Evolutionary conservation across 2,888 invertebrate genomes (phyloP).

Genomic region (Acrocera orbiculus): DNA sequence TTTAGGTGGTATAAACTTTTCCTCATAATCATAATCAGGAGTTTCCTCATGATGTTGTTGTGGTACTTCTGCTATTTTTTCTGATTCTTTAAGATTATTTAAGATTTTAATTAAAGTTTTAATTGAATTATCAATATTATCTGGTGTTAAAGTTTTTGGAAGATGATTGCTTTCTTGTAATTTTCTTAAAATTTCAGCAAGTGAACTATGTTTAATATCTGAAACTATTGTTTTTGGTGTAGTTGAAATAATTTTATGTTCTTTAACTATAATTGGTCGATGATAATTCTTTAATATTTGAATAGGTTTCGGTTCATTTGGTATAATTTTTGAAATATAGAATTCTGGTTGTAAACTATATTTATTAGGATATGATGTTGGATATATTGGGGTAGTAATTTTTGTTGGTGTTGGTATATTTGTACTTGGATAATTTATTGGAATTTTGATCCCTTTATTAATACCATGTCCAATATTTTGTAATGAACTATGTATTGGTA

Average conservation of each 20-base stretch:
- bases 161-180: conserved; percentile 57
- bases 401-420: not conserved
- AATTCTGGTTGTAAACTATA: not conserved
- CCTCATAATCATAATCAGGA: conserved; percentile 19
- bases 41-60: conserved; percentile 25
- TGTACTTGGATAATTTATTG: not conserved
- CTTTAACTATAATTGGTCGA: conserved; percentile 23
- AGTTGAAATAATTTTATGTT: conserved; percentile 14
- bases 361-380: too few species aligned
- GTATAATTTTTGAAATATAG: conserved; percentile 17
- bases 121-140: conserved; percentile 64
- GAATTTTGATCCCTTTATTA: conserved; percentile 2
- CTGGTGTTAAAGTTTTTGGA: conserved; percentile 55
- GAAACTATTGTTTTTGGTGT: conserved; percentile 16
- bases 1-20: not conserved
- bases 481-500: too few species aligned
- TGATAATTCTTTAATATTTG: conserved; percentile 28
- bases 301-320: too few species aligned
- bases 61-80: conserved; percentile 25
- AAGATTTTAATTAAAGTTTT: conserved; percentile 58
- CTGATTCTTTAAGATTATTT: conserved; percentile 41
- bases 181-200: conserved; percentile 47
- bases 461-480: too few species aligned
- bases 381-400: not conserved
- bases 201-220: conserved; percentile 26